phyloP scores from a whole-genome alignment of 2,797 vertebrate genomes.

The Galago senegalensis region DNA sequence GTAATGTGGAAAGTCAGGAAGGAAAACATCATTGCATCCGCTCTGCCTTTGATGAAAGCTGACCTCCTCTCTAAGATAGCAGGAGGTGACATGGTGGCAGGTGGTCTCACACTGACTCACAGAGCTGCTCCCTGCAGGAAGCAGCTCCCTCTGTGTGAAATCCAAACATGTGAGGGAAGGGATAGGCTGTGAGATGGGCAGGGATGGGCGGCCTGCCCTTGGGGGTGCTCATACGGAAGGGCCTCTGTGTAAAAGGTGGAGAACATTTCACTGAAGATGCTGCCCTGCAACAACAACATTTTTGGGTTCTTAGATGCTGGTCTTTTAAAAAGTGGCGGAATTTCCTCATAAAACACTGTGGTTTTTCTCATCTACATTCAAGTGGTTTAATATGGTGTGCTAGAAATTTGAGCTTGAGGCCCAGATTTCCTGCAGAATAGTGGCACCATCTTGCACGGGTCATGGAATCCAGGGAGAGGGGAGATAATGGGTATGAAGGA shows the following conservation, averaged over 20 bases:
- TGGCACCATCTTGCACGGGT: not conserved
- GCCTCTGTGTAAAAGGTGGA: not conserved
- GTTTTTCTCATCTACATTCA: conserved; percentile 21
- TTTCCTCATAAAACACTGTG: conserved; percentile 13
- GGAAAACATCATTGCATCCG: not conserved
- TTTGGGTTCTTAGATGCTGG: not conserved
- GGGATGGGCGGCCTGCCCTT: not conserved
- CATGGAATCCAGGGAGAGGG: not conserved
- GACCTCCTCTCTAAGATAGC: not conserved
- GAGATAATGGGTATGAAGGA: not conserved
- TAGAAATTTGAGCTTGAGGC: not conserved
- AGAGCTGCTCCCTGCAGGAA: not conserved
- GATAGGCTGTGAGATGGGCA: not conserved
- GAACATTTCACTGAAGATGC: not conserved
- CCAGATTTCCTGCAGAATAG: not conserved
- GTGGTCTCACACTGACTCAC: not conserved
- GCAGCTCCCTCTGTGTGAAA: not conserved
- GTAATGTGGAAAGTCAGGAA: not conserved
- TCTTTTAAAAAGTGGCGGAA: not conserved
- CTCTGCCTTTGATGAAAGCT: not conserved
- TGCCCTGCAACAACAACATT: not conserved
- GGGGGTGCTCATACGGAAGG: not conserved
- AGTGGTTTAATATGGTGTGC: not conserved
- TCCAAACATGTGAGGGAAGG: not conserved
- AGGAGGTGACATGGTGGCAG: not conserved